Conservation (phyloP, 2,888 invertebrate genomes). For the Petrolisthes manimaculis region DNA sequence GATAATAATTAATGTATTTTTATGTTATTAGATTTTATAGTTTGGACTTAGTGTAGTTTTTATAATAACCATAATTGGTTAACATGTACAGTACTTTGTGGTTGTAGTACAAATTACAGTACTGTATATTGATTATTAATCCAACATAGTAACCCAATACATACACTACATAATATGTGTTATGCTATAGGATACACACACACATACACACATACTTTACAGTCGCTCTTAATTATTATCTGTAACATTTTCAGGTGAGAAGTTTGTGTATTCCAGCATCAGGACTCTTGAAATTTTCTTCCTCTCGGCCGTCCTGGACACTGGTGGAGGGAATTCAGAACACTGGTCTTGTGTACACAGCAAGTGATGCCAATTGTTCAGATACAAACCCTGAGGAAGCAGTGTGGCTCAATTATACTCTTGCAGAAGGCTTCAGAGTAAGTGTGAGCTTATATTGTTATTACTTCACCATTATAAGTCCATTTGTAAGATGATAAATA, state of each 20-base stretch:
- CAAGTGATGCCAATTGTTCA: slow-evolving; percentile 11
- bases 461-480: no score
- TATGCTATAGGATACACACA: no score
- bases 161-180: no score
- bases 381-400: not conserved
- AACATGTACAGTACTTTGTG: no score
- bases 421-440: slow-evolving; percentile 33
- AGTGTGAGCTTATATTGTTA: not conserved
- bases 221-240: not conserved
- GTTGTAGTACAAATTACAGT: no score
- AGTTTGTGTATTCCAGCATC: slow-evolving; percentile 25
- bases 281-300: slow-evolving; percentile 27
- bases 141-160: no score
- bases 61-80: no score
- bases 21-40: no score
- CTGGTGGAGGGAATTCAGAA: slow-evolving; percentile 4
- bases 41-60: no score
- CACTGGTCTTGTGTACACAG: slow-evolving; percentile 41
- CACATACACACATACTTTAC: not conserved
- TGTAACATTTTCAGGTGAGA: slow-evolving; percentile 18
- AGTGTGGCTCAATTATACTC: slow-evolving; percentile 31
- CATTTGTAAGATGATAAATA: no score
- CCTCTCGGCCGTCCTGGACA: slow-evolving; percentile 31
- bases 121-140: no score
- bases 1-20: no score